Evolutionary conservation across 2,113 vertebrate genomes (phyloP).

Genomic region (Oenanthe melanoleuca): DNA sequence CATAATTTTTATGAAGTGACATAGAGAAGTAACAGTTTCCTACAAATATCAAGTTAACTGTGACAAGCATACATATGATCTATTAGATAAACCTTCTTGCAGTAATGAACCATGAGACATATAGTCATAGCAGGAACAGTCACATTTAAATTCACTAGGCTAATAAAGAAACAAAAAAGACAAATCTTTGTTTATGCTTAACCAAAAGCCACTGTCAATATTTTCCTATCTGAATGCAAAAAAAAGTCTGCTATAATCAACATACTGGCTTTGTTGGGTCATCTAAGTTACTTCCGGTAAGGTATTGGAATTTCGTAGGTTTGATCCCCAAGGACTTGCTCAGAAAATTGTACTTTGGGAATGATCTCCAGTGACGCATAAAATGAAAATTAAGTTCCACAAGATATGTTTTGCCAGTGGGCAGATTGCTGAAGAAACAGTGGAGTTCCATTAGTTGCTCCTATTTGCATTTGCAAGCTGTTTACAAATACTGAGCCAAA

Average conservation of each 20-base stretch:
- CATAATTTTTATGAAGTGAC: neutral
- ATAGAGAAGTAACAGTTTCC: neutral
- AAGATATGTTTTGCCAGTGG: conserved; percentile 21
- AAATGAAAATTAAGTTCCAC: conserved; percentile 33
- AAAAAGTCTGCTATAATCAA: neutral
- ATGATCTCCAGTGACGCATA: neutral
- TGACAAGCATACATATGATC: neutral
- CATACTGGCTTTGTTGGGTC: neutral
- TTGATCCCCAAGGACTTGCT: neutral
- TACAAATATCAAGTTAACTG: neutral
- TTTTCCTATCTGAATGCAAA: neutral
- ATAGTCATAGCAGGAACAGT: neutral
- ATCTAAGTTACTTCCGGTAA: neutral
- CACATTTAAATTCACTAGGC: neutral
- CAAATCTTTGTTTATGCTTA: neutral
- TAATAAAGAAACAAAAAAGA: neutral
- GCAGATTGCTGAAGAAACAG: conserved; percentile 47
- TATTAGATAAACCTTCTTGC: neutral
- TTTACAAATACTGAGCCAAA: neutral
- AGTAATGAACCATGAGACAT: neutral
- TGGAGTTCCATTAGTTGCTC: neutral
- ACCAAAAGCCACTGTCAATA: neutral
- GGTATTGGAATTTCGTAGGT: neutral
- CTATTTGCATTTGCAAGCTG: conserved; percentile 63
- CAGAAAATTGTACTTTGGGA: neutral